Evolutionary conservation across 1,140 invertebrate genomes (phyloP), one percentile per base, ranked within the genome.

Genomic region (Drosophila tropicalis): DNA sequence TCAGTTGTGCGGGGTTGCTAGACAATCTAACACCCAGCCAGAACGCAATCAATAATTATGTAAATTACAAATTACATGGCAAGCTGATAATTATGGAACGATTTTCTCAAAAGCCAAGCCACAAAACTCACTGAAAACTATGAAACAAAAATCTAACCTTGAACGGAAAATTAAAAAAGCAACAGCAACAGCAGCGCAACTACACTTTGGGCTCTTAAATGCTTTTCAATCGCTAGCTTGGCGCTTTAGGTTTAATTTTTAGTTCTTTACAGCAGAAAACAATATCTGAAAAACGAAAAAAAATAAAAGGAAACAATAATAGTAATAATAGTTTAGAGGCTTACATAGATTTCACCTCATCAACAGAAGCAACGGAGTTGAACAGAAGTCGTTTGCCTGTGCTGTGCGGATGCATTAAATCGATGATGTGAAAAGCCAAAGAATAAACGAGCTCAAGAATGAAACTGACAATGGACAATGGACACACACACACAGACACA

Each of bases 61-160:
- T 86, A 86, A 86, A 86, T 87, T 86, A 86, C 84, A 86, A 79
- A 83, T 87, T 89, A 87, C 83, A 83, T 70, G 83, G 64, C 82
- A 62, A 58, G 39, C 64, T 61, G 79, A 83, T 86, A 86, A 86
- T 86, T 86, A 86, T 87, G 76, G 79, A 87, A 83, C 83, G 79
- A 86, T 86, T 86, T 86, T 86, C 83, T 29, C 83, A 64, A 77
- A 86, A 76, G 78, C 82, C 70, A 40, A 68, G 81, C 60, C 70
- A 51, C 63, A 34, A 58, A 74, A 22, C 69, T 47, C 39, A 79
- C 67, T 55, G 36, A 62, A 81, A 70, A 60, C 81, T 78, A 86
- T 85, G 78, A 81, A 86, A 72, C 64, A 69, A 67, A 56, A 79
- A 54, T 72, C 57, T 67, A 83, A 77, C 83, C 82, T 87, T 87